A percentile compares a stretch with the other conserved stretches of the same genome.
These are phyloP conservation scores for Pardalotus punctatus DNA, from an alignment of 2,113 vertebrate species.

Conservation along the genomic window DNA sequence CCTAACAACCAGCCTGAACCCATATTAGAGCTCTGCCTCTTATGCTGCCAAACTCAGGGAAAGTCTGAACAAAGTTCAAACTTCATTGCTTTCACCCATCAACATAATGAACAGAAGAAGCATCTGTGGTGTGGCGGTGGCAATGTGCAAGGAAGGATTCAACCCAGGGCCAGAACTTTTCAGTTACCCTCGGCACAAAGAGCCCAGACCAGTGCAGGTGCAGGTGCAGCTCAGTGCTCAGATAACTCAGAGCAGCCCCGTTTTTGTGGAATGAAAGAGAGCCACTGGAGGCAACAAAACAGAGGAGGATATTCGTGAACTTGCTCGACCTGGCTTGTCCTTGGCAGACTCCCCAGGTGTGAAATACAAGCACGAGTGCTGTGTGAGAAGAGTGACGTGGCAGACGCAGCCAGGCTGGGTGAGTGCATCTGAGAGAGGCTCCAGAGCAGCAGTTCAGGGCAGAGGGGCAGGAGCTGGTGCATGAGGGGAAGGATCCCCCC, in stretches of 20 bases:
- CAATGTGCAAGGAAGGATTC: neutral
- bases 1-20: neutral
- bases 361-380: neutral
- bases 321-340: neutral
- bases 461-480: neutral
- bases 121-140: neutral
- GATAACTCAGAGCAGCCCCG: neutral
- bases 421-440: neutral
- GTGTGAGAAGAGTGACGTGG: neutral
- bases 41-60: neutral
- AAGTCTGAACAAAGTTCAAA: slow-evolving; percentile 10
- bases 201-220: neutral
- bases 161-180: neutral
- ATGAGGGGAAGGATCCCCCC: neutral
- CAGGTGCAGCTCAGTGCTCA: neutral
- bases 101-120: neutral
- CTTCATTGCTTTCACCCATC: neutral
- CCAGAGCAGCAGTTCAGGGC: accelerated
- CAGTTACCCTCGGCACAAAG: neutral
- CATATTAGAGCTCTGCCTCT: neutral
- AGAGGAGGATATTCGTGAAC: neutral
- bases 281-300: neutral
- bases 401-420: neutral
- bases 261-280: neutral
- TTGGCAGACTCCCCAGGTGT: neutral